Evolutionary conservation across 2,113 vertebrate species (phyloP).

Genomic region (Cebus imitator): DNA sequence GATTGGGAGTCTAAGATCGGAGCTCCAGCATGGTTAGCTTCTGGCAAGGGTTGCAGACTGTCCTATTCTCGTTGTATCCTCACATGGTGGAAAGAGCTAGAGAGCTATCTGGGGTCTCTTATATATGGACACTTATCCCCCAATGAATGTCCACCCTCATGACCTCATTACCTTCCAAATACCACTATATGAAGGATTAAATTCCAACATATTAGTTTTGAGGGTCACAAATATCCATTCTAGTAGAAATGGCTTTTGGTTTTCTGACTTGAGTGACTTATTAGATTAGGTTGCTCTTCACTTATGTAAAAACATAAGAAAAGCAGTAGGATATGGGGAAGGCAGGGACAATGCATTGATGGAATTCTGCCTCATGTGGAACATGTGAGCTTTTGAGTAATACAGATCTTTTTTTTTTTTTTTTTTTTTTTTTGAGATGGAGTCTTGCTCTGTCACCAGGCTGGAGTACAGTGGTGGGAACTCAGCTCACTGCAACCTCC

Average conservation of each 20-base stretch:
- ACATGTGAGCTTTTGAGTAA: neutral
- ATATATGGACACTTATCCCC: neutral
- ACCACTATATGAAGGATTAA: neutral
- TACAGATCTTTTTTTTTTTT: neutral
- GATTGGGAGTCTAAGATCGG: neutral
- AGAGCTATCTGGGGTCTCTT: neutral
- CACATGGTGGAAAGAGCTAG: neutral
- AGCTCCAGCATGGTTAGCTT: neutral
- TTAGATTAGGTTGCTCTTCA: neutral
- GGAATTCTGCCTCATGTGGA: neutral
- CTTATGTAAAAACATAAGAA: neutral
- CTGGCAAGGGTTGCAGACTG: neutral
- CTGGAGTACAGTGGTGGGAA: too few species aligned
- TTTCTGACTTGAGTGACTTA: neutral
- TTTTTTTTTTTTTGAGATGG: too few species aligned
- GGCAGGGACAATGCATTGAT: neutral
- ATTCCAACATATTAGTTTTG: neutral
- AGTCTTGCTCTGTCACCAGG: too few species aligned
- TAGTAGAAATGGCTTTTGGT: neutral
- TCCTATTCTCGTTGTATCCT: neutral
- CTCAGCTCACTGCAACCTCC: too few species aligned
- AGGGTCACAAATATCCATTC: neutral
- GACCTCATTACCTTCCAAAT: neutral
- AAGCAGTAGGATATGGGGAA: neutral
- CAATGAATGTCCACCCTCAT: neutral